These are phyloP conservation scores for Pangasius macronema DNA, from an alignment of 2,797 vertebrate species.

Conservation along the genomic window DNA sequence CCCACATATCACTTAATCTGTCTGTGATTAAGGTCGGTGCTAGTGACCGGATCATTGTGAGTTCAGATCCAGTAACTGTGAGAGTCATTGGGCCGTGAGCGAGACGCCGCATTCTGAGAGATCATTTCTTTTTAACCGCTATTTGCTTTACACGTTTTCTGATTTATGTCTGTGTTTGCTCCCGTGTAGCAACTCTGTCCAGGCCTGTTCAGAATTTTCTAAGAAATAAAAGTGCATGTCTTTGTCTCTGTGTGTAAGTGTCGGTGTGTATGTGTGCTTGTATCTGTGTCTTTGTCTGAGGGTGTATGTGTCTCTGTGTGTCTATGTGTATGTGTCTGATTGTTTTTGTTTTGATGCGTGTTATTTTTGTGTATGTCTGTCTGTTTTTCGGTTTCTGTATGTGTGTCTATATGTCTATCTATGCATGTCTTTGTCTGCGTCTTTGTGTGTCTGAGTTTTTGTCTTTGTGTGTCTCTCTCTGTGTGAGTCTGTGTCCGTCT, in stretches of 20 bases:
- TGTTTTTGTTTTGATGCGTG: neutral
- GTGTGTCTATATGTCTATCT: neutral
- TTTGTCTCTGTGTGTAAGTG: neutral
- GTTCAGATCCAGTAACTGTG: neutral
- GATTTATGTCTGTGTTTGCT: neutral
- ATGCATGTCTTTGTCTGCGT: neutral
- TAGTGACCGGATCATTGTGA: neutral
- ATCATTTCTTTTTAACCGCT: neutral
- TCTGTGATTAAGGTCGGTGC: constrained; percentile 4
- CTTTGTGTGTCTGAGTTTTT: neutral
- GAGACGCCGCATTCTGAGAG: constrained; percentile 1
- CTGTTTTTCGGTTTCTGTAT: neutral
- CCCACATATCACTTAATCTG: neutral
- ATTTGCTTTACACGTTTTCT: constrained; percentile 1
- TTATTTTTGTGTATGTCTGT: neutral
- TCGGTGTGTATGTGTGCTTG: neutral
- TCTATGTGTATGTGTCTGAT: neutral
- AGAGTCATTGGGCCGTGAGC: neutral
- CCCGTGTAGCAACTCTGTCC: neutral
- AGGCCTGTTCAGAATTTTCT: constrained; percentile 3
- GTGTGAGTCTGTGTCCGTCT: neutral
- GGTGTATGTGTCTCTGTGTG: neutral
- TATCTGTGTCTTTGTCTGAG: neutral
- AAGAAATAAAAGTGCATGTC: neutral
- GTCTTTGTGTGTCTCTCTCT: neutral